Conservation (phyloP, 2,888 invertebrate genomes). For the Spialia ferax region DNA sequence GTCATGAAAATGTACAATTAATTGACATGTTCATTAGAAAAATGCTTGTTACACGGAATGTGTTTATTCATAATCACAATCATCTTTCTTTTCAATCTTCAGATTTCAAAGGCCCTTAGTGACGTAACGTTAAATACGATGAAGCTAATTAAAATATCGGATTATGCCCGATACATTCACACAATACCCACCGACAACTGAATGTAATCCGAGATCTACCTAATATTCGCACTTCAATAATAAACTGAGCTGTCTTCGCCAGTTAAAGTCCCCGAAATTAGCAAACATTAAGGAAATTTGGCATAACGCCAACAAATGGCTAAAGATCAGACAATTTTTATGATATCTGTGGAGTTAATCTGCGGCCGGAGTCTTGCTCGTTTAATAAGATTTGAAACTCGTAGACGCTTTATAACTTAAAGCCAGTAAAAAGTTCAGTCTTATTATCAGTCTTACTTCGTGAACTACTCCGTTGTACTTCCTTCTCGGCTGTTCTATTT, state of each 20-base stretch:
- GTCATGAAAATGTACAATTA: too few species aligned
- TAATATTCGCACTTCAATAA: slow-evolving; percentile 39
- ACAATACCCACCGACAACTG: slow-evolving; percentile 12
- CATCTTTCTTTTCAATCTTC: too few species aligned
- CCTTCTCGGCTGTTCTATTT: slow-evolving; percentile 10
- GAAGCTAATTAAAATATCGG: slow-evolving; percentile 30
- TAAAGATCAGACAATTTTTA: slow-evolving; percentile 40
- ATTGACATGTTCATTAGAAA: too few species aligned
- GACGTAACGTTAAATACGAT: background rate
- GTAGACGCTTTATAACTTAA: slow-evolving; percentile 41
- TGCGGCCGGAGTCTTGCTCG: slow-evolving; percentile 40
- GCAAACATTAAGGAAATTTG: slow-evolving; percentile 40
- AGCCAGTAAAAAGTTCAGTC: slow-evolving; percentile 39
- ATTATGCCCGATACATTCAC: slow-evolving; percentile 30
- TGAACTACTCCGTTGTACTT: slow-evolving; percentile 29
- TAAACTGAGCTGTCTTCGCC: slow-evolving; percentile 39
- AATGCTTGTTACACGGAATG: too few species aligned
- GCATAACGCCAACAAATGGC: slow-evolving; percentile 39
- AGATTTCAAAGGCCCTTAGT: background rate
- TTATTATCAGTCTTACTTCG: slow-evolving; percentile 38
- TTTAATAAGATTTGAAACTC: slow-evolving; percentile 42
- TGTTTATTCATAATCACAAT: too few species aligned
- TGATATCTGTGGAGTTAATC: slow-evolving; percentile 42
- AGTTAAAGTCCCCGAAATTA: slow-evolving; percentile 39
- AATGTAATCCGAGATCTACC: slow-evolving; percentile 37